Percentiles rank a stretch among this genome's conserved stretches.
Conservation (phyloP, 2,113 vertebrate species). For the Bostrychus sinensis region DNA sequence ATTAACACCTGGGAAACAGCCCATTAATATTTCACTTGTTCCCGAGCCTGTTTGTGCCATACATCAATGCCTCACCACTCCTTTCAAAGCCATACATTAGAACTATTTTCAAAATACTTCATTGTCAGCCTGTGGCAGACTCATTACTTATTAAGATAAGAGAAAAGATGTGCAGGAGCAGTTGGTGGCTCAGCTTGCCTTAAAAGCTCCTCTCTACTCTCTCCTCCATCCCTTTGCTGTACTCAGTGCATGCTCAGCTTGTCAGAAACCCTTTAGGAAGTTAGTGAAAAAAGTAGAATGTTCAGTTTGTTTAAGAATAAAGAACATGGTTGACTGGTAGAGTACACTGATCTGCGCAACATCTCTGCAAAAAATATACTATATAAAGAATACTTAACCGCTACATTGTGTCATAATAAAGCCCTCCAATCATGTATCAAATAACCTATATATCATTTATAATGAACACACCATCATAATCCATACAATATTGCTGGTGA, state of each 20-base stretch:
- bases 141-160: slow-evolving; percentile 99
- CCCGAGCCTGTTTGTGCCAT: slow-evolving; percentile 90
- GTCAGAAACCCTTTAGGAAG: slow-evolving; percentile 54
- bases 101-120: slow-evolving; percentile 99
- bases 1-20: slow-evolving; percentile 81
- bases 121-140: slow-evolving; percentile 98
- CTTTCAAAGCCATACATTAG: slow-evolving; percentile 98
- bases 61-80: slow-evolving; percentile 95
- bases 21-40: slow-evolving; percentile 99
- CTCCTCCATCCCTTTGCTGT: slow-evolving; percentile 44
- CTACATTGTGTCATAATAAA: too few relatives aligned
- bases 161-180: slow-evolving; percentile 87
- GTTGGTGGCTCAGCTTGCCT: slow-evolving; percentile 86
- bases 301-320: slow-evolving; percentile 49
- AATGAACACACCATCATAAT: too few relatives aligned
- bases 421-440: too few relatives aligned
- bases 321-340: slow-evolving; percentile 23
- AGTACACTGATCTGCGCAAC: slow-evolving; percentile 15
- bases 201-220: slow-evolving; percentile 75
- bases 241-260: slow-evolving; percentile 9
- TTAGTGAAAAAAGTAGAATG: slow-evolving; percentile 48
- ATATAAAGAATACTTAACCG: too few relatives aligned
- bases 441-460: too few relatives aligned
- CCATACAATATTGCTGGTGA: too few relatives aligned
- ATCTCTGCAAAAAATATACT: too few relatives aligned